Evolutionary conservation across 2,888 invertebrate genomes (phyloP).

Genomic region (Capitulum mitella): DNA sequence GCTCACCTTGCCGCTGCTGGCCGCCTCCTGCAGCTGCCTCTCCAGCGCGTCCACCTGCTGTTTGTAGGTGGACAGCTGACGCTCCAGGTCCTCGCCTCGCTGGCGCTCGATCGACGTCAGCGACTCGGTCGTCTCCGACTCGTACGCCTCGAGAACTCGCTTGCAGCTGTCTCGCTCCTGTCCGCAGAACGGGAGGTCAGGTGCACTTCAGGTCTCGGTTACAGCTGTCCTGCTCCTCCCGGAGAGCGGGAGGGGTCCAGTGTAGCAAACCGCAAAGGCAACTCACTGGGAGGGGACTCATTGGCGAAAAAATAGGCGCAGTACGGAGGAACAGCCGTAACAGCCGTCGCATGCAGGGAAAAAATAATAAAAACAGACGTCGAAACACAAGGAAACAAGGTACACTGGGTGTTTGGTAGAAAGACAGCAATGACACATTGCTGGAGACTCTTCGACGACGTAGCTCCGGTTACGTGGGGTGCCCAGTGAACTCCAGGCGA

Average conservation of each 20-base stretch:
- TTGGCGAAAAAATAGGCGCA: neutral
- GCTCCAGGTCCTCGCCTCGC: constrained; percentile 64
- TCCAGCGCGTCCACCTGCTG: constrained; percentile 41
- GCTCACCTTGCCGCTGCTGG: constrained; percentile 50
- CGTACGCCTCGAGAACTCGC: constrained; percentile 69
- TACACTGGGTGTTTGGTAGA: neutral
- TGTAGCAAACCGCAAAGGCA: no score
- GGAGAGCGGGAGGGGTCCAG: neutral
- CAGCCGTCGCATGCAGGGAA: neutral
- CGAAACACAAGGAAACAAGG: no score
- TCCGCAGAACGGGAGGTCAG: neutral
- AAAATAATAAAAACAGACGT: neutral
- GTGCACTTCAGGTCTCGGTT: neutral
- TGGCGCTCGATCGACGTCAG: constrained; percentile 48
- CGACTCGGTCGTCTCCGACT: constrained; percentile 63
- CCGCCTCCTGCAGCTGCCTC: constrained; percentile 32
- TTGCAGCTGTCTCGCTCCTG: constrained; percentile 72
- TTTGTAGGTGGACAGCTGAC: constrained; percentile 62
- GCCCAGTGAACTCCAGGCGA: no score
- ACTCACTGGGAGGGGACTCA: neutral
- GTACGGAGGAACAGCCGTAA: neutral
- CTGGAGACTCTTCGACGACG: neutral
- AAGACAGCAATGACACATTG: neutral
- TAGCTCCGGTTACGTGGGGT: no score
- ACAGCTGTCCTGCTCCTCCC: neutral